Evolutionary conservation across 2,113 vertebrate species (phyloP).

Genomic region (Psophia crepitans): DNA sequence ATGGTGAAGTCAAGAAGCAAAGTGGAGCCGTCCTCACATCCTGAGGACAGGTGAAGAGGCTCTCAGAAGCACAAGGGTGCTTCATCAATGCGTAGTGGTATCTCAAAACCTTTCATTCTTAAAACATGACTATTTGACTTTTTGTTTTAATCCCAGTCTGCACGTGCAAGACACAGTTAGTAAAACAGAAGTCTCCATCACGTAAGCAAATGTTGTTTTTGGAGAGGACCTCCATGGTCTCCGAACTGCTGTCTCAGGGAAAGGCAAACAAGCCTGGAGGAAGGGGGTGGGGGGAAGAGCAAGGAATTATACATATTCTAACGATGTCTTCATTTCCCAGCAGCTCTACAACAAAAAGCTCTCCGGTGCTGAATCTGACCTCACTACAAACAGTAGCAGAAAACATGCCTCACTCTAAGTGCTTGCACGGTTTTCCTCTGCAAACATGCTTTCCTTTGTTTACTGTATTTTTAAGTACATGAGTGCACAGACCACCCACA

Average conservation of each 20-base stretch:
- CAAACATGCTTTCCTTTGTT: constrained; percentile 44
- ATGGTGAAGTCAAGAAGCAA: not conserved
- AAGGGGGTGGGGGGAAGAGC: not conserved
- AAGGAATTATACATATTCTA: not conserved
- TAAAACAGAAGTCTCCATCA: not conserved
- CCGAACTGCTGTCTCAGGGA: not conserved
- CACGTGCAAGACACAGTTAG: not conserved
- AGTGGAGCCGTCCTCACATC: not conserved
- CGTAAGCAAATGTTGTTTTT: not conserved
- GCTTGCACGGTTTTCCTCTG: not conserved
- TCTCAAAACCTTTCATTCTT: not conserved
- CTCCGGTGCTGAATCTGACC: not conserved
- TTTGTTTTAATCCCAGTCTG: not conserved
- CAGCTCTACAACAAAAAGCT: not conserved
- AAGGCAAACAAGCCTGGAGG: not conserved
- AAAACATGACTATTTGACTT: not conserved
- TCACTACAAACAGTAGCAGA: constrained; percentile 16
- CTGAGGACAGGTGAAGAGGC: not conserved
- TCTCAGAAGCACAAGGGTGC: not conserved
- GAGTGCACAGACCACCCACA: not conserved
- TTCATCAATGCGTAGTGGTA: not conserved
- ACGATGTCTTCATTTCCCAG: not conserved
- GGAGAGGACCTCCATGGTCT: not conserved
- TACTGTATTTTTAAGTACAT: not conserved
- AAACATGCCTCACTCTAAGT: not conserved